Conservation (phyloP, 2,888 invertebrate species). For the Acanthosepion pharaonis region DNA sequence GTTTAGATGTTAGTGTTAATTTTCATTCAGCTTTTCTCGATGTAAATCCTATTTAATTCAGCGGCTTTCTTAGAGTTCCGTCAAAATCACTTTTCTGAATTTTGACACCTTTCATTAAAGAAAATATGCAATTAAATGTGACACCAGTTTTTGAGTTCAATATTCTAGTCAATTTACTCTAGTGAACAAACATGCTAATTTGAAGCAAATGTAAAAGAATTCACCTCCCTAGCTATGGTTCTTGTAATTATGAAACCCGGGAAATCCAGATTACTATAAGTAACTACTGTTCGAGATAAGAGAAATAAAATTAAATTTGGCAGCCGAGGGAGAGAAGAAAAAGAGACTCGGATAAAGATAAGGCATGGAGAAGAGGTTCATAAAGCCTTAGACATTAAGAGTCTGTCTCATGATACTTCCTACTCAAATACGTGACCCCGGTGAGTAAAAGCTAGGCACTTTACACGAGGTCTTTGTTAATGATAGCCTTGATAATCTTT, state of each 20-base stretch:
- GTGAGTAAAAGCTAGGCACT: neutral
- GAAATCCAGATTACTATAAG: neutral
- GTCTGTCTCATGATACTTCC: neutral
- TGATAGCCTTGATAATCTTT: neutral
- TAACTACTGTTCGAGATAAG: neutral
- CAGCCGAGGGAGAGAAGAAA: neutral
- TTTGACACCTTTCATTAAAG: too few species aligned
- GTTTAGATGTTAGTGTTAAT: too few species aligned
- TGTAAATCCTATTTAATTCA: too few species aligned
- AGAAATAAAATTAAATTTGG: neutral
- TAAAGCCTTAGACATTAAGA: neutral
- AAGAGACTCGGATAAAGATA: neutral
- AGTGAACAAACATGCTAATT: neutral
- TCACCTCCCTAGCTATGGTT: neutral
- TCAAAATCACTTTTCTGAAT: too few species aligned
- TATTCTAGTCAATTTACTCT: too few species aligned
- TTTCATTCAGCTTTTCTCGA: too few species aligned
- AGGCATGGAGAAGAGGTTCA: neutral
- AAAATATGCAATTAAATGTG: too few species aligned
- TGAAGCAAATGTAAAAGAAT: neutral
- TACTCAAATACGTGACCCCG: neutral
- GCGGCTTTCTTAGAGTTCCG: too few species aligned
- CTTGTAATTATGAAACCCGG: neutral
- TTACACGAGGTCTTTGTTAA: neutral
- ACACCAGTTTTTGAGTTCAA: too few species aligned